Conservation (phyloP, 2,888 invertebrate species). For the Mythimna impura region DNA sequence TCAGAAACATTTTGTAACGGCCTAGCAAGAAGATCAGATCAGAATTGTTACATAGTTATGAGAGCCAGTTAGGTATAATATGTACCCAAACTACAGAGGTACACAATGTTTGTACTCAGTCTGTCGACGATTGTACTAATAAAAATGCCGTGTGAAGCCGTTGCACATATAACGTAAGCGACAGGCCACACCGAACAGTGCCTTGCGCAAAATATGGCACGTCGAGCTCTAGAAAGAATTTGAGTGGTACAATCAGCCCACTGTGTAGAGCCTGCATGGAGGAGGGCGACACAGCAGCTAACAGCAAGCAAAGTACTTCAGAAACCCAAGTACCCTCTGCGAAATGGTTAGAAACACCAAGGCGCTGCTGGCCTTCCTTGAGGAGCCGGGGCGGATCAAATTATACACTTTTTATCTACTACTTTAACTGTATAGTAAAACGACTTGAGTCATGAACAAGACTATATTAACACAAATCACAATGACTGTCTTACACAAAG, state of each 20-base stretch:
- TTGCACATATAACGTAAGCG: slow-evolving; percentile 45
- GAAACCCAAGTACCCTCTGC: no score
- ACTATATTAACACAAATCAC: no score
- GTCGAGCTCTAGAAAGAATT: slow-evolving; percentile 1
- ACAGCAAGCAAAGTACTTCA: no score
- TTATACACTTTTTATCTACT: no score
- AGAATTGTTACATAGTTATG: neutral
- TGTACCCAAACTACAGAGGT: slow-evolving; percentile 64
- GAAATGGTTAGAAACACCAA: no score
- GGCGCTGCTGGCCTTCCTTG: no score
- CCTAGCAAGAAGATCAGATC: neutral
- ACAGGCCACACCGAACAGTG: slow-evolving; percentile 7
- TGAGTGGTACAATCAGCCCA: neutral
- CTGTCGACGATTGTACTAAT: slow-evolving; percentile 73
- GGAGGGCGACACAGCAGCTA: no score
- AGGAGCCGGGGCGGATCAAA: no score
- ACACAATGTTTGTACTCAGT: slow-evolving; percentile 81
- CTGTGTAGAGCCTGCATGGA: no score
- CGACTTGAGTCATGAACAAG: no score
- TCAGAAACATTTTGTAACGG: neutral
- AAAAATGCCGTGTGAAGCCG: slow-evolving; percentile 52
- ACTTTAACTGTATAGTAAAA: no score
- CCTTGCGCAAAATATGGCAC: neutral
- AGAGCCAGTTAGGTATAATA: slow-evolving; percentile 6
- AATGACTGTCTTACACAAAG: no score